Evolutionary conservation across 2,888 invertebrate species (phyloP), one percentile per base, ranked within the genome.

Genomic region (Platynereis dumerilii): DNA sequence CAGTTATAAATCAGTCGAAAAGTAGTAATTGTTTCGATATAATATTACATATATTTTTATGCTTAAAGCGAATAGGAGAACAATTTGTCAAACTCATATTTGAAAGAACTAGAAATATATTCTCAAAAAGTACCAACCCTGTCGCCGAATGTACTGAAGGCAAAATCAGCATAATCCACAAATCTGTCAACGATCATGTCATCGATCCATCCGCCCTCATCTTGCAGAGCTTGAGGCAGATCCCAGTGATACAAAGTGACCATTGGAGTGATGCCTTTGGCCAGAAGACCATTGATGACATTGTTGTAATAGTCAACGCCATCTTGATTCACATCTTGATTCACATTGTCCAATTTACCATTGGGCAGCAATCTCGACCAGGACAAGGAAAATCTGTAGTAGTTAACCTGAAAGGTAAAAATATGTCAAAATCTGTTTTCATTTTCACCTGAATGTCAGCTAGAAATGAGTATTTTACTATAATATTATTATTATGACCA

Each of bases 351-450:
- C 34, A 34, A 5, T 34, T 5, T 34, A 85, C 5, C 48, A 3
- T 86, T 87, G 0, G 92, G 91, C 68, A 92, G 83, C 58, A 92
- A 86, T 58, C 92, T 85, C 0, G 90, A 83, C 92, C 92, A 92
- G 0, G 91, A 88, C 26, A 84, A 70, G 0, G 83, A 83, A 65
- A 84, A 82, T 29, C 84, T 75, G 60, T 72, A 73, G 45, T 28
- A 29, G 10, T 45, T 27, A 52, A 66, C 62, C 70, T 70, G n/a
- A 34, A 34, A 34, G 5, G 12, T 12, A 34, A 12, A 34, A 34
- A 34, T 12, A 34, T n/a, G n/a, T n/a, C n/a, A n/a, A n/a, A n/a
- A n/a, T n/a, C n/a, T n/a, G n/a, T n/a, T n/a, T n/a, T n/a, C n/a
- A n/a, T n/a, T n/a, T n/a, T n/a, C n/a, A n/a, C n/a, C n/a, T n/a